Evolutionary conservation across 1,140 invertebrate species (phyloP).

Genomic region (Dendrolimus kikuchii): DNA sequence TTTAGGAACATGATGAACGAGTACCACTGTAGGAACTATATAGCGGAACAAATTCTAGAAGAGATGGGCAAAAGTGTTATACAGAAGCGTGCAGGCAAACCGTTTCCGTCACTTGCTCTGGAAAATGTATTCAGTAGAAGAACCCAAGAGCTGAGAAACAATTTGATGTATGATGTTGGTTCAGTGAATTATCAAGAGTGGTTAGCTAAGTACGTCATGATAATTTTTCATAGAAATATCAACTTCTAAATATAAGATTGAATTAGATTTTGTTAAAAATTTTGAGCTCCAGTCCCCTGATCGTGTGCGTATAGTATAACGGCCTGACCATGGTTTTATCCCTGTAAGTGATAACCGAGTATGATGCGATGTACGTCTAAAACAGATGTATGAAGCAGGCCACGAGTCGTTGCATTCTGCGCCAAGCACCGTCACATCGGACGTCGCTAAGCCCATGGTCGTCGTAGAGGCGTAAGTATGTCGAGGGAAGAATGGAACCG

Average conservation of each 20-base stretch:
- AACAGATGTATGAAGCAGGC: too few species aligned
- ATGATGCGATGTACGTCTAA: too few species aligned
- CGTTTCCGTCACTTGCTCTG: conserved; percentile 13
- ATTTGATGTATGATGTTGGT: conserved; percentile 76
- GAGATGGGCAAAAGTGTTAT: conserved; percentile 72
- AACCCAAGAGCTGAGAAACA: conserved; percentile 41
- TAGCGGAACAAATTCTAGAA: conserved; percentile 79
- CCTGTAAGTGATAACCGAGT: too few species aligned
- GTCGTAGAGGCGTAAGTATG: too few species aligned
- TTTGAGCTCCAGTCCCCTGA: too few species aligned
- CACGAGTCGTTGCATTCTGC: too few species aligned
- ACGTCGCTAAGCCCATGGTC: too few species aligned
- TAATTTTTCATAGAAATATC: not conserved
- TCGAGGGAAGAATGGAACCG: too few species aligned
- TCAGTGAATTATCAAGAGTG: conserved; percentile 79
- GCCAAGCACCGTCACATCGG: too few species aligned
- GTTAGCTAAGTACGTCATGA: conserved; percentile 74
- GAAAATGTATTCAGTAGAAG: conserved; percentile 13
- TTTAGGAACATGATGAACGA: conserved; percentile 81
- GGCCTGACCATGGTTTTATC: too few species aligned
- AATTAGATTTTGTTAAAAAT: too few species aligned
- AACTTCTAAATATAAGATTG: not conserved
- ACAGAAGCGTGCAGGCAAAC: conserved; percentile 41
- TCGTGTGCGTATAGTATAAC: too few species aligned
- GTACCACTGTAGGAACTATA: conserved; percentile 79